phyloP scores from a whole-genome alignment of 2,797 vertebrate species.

The Lagorchestes hirsutus region DNA sequence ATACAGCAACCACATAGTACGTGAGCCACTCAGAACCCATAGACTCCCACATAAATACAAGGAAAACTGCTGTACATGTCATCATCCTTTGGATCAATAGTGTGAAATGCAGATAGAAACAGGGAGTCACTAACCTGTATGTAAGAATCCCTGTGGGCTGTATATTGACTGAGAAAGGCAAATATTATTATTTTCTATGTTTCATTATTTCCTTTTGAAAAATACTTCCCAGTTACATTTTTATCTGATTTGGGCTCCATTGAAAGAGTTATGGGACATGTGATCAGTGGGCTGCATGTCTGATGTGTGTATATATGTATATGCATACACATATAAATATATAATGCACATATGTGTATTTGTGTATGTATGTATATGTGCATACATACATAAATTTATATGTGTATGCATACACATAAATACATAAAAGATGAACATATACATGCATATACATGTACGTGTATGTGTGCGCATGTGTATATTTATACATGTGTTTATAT shows the following conservation, averaged over 20 bases:
- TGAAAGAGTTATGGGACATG: background rate
- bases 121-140: background rate
- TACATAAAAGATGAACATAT: too few species aligned
- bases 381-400: too few species aligned
- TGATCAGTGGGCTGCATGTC: background rate
- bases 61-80: background rate
- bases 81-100: background rate
- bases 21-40: background rate
- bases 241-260: background rate
- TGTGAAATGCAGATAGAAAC: background rate
- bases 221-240: background rate
- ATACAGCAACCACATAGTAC: background rate
- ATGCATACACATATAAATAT: too few species aligned
- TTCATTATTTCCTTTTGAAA: background rate
- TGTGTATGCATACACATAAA: too few species aligned
- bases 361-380: accelerated
- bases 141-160: background rate
- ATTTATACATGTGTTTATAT: too few species aligned
- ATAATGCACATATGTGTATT: too few species aligned
- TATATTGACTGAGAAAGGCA: background rate
- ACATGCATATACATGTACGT: too few species aligned
- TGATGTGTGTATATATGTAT: too few species aligned
- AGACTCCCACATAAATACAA: background rate
- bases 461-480: accelerated
- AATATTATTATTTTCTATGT: background rate